Evolutionary conservation across 2,888 invertebrate species (phyloP), one percentile per base, ranked within the genome.

Genomic region (Drosophila kuntzei): DNA sequence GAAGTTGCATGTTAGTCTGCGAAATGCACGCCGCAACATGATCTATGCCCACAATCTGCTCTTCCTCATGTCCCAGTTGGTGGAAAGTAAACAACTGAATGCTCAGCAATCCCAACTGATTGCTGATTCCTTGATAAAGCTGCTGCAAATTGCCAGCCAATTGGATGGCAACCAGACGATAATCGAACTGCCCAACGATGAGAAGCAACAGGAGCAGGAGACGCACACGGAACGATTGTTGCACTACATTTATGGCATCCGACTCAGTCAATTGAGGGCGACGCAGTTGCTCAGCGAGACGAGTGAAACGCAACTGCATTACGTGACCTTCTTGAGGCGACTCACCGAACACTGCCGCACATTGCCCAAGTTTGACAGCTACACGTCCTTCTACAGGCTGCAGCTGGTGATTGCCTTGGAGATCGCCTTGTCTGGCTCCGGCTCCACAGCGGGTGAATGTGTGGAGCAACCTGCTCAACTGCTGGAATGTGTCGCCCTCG

Each of bases 181-280:
- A 5, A 14, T 32, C 5, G 53, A 66, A 11, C 25, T 39, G 7
- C 16, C 36, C 0, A 27, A 43, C 2, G 66, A 76, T 2, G 67
- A 66, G 7, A 55, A 70, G 12, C 47, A 73, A 36, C 58, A 47
- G 18, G 44, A 67, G 39, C 46, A 64, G 22, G 50, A 80, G 58
- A 71, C 74, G 0, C 82, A 88, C 43, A 65, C 89, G 1, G 74
- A 88, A 1, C 81, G 80, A 2, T 60, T 90, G 2, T 22, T 92
- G 4, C 90, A 90, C 69, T 92, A 92, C 51, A 89, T 92, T n/a
- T 92, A 87, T 37, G 87, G 80, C 32, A 87, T 87, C 2, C 86
- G 91, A 2, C 57, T 91, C 2, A 82, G 82, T 18, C 82, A 89
- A 36, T 60, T 92, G 50, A 81, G 84, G 34, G 79, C 72, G 2